A percentile compares a stretch with the other conserved stretches of the same genome.
These are phyloP conservation scores for Axea sp. DNA, from an alignment of 2,888 invertebrate species.

Conservation along the genomic window DNA sequence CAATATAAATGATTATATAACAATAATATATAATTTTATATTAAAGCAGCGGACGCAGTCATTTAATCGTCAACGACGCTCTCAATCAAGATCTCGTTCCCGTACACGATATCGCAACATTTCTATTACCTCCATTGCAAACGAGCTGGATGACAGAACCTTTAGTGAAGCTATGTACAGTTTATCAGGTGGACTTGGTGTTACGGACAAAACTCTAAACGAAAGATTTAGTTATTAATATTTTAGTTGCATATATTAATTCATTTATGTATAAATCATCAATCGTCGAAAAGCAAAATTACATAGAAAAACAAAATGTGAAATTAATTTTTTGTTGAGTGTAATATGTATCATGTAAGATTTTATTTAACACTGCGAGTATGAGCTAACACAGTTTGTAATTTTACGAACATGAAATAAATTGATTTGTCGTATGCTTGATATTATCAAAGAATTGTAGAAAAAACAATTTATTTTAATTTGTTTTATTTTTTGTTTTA, in stretches of 20 bases:
- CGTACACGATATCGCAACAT: constrained; percentile 72
- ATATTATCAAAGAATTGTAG: no score
- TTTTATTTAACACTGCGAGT: constrained; percentile 6
- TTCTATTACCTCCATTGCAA: constrained; percentile 20
- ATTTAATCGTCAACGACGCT: constrained; percentile 67
- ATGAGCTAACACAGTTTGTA: not conserved
- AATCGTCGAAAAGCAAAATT: constrained; percentile 2
- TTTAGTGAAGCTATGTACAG: constrained; percentile 73
- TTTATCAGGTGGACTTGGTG: constrained; percentile 72
- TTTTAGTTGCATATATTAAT: not conserved
- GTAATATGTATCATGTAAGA: no score
- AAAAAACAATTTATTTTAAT: no score
- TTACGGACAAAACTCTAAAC: constrained; percentile 76
- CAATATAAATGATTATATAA: not conserved
- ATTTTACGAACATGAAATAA: no score
- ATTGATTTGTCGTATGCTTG: no score
- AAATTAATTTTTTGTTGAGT: no score
- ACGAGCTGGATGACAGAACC: constrained; percentile 67
- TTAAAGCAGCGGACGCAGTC: constrained; percentile 16
- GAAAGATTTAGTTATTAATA: constrained; percentile 76
- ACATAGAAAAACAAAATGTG: not conserved
- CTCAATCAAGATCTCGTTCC: constrained; percentile 74
- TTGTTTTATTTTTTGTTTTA: no score
- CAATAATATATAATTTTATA: not conserved
- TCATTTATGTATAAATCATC: constrained; percentile 16